These are phyloP conservation scores for Ornithoptera alexandrae DNA, from an alignment of 2,888 invertebrate species.

Conservation along the genomic window DNA sequence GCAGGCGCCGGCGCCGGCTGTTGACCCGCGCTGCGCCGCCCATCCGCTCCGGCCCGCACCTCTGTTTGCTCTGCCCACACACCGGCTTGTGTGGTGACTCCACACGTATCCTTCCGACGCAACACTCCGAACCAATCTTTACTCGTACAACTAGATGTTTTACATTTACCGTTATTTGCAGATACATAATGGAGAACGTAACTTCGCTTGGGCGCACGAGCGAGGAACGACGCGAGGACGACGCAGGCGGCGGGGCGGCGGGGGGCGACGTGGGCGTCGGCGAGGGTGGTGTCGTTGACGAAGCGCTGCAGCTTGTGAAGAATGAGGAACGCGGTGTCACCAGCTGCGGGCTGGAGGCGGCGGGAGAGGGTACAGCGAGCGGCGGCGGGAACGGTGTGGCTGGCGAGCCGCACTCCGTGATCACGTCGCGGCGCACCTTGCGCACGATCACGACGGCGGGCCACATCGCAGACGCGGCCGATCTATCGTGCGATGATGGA, in stretches of 20 bases:
- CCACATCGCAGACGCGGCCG: constrained; percentile 70
- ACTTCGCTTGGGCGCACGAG: constrained; percentile 43
- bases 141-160: not conserved
- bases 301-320: constrained; percentile 71
- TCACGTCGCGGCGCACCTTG: constrained; percentile 78
- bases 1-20: constrained; percentile 42
- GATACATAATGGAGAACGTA: constrained; percentile 52
- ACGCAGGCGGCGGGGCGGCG: constrained; percentile 1
- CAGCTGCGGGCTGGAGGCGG: too few relatives aligned
- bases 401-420: constrained; percentile 73
- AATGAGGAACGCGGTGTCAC: constrained; percentile 49
- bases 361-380: constrained; percentile 32
- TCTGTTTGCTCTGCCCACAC: constrained; percentile 35
- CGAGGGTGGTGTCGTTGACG: constrained; percentile 33
- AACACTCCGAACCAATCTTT: constrained; percentile 1
- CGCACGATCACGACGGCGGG: constrained; percentile 82
- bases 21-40: constrained; percentile 43
- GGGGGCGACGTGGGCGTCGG: too few relatives aligned
- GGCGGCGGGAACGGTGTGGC: constrained; percentile 36
- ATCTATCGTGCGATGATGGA: constrained; percentile 53
- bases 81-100: constrained; percentile 35
- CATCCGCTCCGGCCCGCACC: constrained; percentile 56
- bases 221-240: constrained; percentile 34
- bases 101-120: constrained; percentile 36
- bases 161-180: constrained; percentile 22